Percentiles rank a stretch among this genome's conserved stretches.
Conservation (phyloP, 2,888 invertebrate genomes). For the Diploptera punctata region DNA sequence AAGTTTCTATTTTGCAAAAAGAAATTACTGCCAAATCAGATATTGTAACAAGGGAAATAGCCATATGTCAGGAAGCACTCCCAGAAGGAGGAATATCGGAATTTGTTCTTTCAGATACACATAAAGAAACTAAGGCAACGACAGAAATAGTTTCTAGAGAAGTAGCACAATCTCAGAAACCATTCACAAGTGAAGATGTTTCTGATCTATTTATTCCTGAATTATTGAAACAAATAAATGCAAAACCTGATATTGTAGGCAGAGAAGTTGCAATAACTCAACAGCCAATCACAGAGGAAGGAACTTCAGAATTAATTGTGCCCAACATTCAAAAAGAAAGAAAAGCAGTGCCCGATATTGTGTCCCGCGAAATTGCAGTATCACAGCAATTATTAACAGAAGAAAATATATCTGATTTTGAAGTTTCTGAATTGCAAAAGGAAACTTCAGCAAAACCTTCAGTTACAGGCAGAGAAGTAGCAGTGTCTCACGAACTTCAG, state of each 20-base stretch:
- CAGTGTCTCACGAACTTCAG: conserved; percentile 19
- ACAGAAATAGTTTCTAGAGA: conserved; percentile 32
- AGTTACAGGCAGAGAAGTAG: conserved; percentile 14
- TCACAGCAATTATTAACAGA: neutral
- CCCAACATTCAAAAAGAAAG: neutral
- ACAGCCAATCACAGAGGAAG: conserved; percentile 2
- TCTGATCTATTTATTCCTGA: conserved; percentile 21
- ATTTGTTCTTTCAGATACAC: conserved; percentile 5
- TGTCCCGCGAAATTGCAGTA: conserved; percentile 28
- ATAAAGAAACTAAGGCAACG: conserved; percentile 31
- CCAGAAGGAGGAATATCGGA: conserved; percentile 30
- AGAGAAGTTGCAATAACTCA: conserved; percentile 19
- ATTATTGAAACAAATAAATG: conserved; percentile 1
- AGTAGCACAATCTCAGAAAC: conserved; percentile 25
- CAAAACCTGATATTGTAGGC: conserved; percentile 17
- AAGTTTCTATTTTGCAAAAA: neutral
- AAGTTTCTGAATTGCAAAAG: neutral
- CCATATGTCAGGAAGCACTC: conserved; percentile 35
- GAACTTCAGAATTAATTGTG: neutral
- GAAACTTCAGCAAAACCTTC: conserved; percentile 31
- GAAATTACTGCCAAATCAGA: conserved; percentile 26
- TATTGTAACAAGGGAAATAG: conserved; percentile 29
- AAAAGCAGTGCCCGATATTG: conserved; percentile 20
- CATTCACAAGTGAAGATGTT: conserved; percentile 25
- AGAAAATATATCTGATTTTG: conserved; percentile 20